Percentiles rank a stretch among this genome's conserved stretches.
These are phyloP conservation scores for Xylocopa sonorina DNA, from an alignment of 1,140 invertebrate species.

Conservation along the genomic window DNA sequence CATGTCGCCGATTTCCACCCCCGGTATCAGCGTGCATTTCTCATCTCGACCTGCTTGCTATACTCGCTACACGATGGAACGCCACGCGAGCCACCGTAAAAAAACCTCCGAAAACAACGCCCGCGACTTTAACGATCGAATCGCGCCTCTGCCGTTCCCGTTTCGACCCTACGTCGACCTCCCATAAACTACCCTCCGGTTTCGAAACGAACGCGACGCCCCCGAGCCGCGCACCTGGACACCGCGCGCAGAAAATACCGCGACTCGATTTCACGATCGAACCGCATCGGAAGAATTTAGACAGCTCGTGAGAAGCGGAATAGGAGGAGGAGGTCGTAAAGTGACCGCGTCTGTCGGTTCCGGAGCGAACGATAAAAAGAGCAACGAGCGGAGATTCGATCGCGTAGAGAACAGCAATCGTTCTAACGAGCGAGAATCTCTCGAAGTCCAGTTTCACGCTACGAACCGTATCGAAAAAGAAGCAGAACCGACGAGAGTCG, in stretches of 20 bases:
- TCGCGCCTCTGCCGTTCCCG: neutral
- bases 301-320: neutral
- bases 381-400: slow-evolving; percentile 20
- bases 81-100: neutral
- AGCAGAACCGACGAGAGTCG: slow-evolving; percentile 22
- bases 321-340: neutral
- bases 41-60: neutral
- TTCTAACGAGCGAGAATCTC: slow-evolving; percentile 27
- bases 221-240: neutral
- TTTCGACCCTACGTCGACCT: neutral
- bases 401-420: slow-evolving; percentile 43
- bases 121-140: neutral
- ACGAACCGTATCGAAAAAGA: slow-evolving; percentile 53
- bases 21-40: slow-evolving; percentile 9
- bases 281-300: neutral
- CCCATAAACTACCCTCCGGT: neutral
- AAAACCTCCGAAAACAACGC: neutral
- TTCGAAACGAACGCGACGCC: neutral
- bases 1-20: slow-evolving; percentile 42
- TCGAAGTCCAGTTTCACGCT: slow-evolving; percentile 33
- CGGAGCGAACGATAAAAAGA: slow-evolving; percentile 27
- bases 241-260: no score
- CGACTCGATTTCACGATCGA: neutral
- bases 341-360: slow-evolving; percentile 27
- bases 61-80: no score